Percentiles rank a stretch among this genome's conserved stretches.
Conservation (phyloP, 1,140 invertebrate genomes). For the Nixonia krombeini region DNA sequence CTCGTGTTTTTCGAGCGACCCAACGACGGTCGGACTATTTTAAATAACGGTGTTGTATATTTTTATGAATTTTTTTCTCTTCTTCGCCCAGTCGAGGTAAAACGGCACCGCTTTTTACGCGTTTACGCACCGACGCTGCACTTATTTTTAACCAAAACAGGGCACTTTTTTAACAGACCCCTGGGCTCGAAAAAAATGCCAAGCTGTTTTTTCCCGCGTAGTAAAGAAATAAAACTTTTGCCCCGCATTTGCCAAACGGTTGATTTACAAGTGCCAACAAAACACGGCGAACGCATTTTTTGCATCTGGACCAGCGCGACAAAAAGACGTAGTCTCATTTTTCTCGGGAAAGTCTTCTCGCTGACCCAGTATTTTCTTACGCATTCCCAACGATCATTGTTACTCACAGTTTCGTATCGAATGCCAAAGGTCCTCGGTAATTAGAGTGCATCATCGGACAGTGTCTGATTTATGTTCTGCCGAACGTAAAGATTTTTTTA, state of each 20-base stretch:
- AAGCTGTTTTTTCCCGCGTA: slow-evolving; percentile 49
- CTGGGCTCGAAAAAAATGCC: slow-evolving; percentile 31
- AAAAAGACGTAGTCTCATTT: slow-evolving; percentile 7
- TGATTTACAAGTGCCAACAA: slow-evolving; percentile 24
- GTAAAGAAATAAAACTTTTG: slow-evolving; percentile 58
- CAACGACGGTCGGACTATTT: slow-evolving; percentile 59
- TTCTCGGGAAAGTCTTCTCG: slow-evolving; percentile 27
- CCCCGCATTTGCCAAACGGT: slow-evolving; percentile 4
- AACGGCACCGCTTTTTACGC: slow-evolving; percentile 26
- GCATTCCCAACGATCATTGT: not conserved
- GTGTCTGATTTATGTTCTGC: not conserved
- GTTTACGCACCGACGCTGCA: slow-evolving; percentile 42
- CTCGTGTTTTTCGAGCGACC: slow-evolving; percentile 39
- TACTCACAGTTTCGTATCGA: not conserved
- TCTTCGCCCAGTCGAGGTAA: not conserved
- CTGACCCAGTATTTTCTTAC: not conserved
- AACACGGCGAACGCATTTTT: slow-evolving; percentile 15
- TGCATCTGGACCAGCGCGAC: not conserved
- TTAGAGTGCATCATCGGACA: slow-evolving; percentile 12
- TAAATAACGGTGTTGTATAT: slow-evolving; percentile 64
- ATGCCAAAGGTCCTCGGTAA: slow-evolving; percentile 18
- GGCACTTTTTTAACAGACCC: slow-evolving; percentile 53
- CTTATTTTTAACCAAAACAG: slow-evolving; percentile 67
- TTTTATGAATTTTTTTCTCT: slow-evolving; percentile 58
- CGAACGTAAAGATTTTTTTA: no score